A percentile compares a stretch with the other conserved stretches of the same genome.
Evolutionary conservation across 2,888 invertebrate genomes (phyloP).

Genomic region (Andrena hattorfiana): DNA sequence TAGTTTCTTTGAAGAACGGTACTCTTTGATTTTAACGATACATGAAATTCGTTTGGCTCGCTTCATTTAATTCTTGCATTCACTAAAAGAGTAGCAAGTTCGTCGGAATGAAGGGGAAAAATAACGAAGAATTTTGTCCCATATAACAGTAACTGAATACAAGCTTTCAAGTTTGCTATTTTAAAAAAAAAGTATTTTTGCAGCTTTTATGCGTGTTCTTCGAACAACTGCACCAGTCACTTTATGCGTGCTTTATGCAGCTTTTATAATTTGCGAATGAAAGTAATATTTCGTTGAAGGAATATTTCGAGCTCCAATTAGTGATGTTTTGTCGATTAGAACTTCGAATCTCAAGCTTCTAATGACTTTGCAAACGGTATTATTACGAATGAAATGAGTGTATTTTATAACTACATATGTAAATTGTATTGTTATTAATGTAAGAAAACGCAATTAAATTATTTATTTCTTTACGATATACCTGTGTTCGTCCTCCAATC

Average conservation of each 20-base stretch:
- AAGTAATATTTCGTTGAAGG: neutral
- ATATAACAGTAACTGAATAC: neutral
- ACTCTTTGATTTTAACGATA: conserved; percentile 47
- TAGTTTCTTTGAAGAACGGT: conserved; percentile 30
- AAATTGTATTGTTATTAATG: conserved; percentile 49
- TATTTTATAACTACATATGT: conserved; percentile 35
- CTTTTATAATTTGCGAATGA: conserved; percentile 64
- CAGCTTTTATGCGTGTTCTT: conserved; percentile 10
- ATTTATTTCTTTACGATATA: neutral
- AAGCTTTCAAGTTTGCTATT: neutral
- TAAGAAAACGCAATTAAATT: conserved; percentile 21
- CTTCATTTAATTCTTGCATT: conserved; percentile 6
- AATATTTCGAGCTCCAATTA: neutral
- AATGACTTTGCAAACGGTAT: neutral
- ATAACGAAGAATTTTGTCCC: neutral
- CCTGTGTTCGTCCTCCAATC: neutral
- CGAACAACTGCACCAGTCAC: neutral
- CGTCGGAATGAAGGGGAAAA: neutral
- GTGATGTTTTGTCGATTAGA: neutral
- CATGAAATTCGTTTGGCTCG: conserved; percentile 25
- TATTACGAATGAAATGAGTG: conserved; percentile 9
- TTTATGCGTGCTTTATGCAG: neutral
- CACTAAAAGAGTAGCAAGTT: too few species aligned
- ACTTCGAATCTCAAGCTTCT: neutral
- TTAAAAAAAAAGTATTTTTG: neutral